Evolutionary conservation across 2,888 invertebrate species (phyloP), one percentile per base, ranked within the genome.

Genomic region (Liodrosophila aerea): DNA sequence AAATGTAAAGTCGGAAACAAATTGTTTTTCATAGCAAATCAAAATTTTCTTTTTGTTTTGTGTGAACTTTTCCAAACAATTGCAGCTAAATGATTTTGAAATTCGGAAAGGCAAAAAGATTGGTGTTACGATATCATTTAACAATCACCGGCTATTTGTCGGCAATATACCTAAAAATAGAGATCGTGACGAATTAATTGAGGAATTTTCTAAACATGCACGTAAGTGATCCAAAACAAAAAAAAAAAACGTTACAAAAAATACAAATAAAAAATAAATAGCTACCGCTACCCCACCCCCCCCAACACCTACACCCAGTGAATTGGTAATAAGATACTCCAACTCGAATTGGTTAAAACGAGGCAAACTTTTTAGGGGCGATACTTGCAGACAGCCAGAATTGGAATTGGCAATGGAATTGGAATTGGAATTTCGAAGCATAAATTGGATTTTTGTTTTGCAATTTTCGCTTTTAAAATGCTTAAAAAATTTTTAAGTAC

Each of bases 121-220:
- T 95, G 98, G 98, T 94, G 97, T 98, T 92, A 98, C 97, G 93
- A 95, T 98, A 94, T 98, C 98, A 93, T 97, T 97, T 95, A 98
- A 98, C 95, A 98, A 98, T 95, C 97, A 97, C 93, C 96, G 98
- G 94, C 96, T 98, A 94, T 98, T 98, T 96, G 97, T 98, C 94
- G 98, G 98, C 93, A 98, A 98, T 97, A 98, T 98, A 94, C 98
- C 98, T 94, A 98, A 98, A 95, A 97, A 96, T 95, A 97, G 97
- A 95, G 97, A 97, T 94, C 96, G 95, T 94, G 97, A 97, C 93
- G 97, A 98, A 95, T 96, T 98, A 93, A 95, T 96, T 94, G 97
- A 98, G 95, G 98, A 98, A 94, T 98, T 98, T 95, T 94, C 96
- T 93, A 97, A 97, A 94, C 96, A 97, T 94, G 97, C 97, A 96